Evolutionary conservation across 2,797 vertebrate species (phyloP), one percentile per base, ranked within the genome.

Genomic region (Harpagifer antarcticus): DNA sequence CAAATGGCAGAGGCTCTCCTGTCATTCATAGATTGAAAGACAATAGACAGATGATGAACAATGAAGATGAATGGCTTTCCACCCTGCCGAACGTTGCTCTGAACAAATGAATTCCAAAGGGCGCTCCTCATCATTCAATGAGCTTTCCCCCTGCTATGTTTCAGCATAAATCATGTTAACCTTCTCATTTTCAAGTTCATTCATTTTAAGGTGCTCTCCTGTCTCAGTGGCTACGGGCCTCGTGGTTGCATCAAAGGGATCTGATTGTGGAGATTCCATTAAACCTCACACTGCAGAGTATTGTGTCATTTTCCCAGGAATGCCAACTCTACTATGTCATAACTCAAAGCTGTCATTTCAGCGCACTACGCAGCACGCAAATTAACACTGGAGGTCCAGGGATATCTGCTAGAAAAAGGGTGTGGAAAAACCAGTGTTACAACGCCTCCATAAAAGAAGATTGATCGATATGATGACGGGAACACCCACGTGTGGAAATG

Each of bases 121-220:
- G 85, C 56, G 83, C 88, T 84, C 77, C 89, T 92, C 89, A 91
- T 93, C 89, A 93, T 94, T 79, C 91, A 91, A 92, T 85, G 86
- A 91, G 91, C 87, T 81, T 77, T 78, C 56, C 60, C 69, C 62
- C 19, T 8, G 49, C 79, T 64, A 71, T 76, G 83, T 88, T 89
- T 91, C 84, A 33, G 83, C 87, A 93, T 93, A 89, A 91, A 94
- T 94, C 92, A 92, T 83, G 82, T 92, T 95, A 95, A 94, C 92
- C 91, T 93, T 94, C 91, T 90, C 88, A 89, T 93, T 92, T 93
- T 91, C 88, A 93, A 92, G 89, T 93, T 93, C 92, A 94, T 93
- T 87, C 91, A 94, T 93, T 92, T 94, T 94, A 92, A 93, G 90
- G 86, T 76, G 86, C 76, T 85, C 80, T 72, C 62, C 76, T 68